Conservation (phyloP, 2,113 vertebrate genomes). For the Mirounga angustirostris region DNA sequence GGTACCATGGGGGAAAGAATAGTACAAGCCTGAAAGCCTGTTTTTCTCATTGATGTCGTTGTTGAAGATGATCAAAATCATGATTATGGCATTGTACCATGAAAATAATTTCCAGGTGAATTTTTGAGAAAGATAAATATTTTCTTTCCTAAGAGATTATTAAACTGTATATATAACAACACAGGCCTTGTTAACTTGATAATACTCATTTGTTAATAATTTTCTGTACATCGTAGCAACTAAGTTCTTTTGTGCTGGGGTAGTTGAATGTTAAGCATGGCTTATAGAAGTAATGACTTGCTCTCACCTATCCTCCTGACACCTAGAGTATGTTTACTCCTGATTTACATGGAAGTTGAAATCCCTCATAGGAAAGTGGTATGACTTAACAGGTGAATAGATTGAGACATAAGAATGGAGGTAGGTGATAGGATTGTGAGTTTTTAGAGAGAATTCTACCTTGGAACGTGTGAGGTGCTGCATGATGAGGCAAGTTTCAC, state of each 20-base stretch:
- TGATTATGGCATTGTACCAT: not conserved
- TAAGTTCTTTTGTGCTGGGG: not conserved
- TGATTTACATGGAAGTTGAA: not conserved
- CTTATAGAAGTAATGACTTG: not conserved
- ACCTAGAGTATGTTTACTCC: not conserved
- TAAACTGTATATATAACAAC: not conserved
- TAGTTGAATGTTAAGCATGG: not conserved
- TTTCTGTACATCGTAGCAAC: not conserved
- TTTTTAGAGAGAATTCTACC: constrained; percentile 1
- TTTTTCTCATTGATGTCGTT: not conserved
- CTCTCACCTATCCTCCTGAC: not conserved
- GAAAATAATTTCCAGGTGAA: not conserved
- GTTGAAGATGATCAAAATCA: not conserved
- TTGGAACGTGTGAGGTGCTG: not conserved
- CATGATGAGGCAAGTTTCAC: not conserved
- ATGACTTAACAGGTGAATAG: not conserved
- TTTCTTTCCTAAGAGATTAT: not conserved
- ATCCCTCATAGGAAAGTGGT: not conserved
- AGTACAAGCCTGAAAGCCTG: not conserved
- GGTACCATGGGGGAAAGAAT: not conserved
- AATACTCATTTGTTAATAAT: not conserved
- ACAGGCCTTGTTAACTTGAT: not conserved
- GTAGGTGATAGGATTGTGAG: not conserved
- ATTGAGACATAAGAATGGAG: not conserved
- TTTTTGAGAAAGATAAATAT: not conserved